Base-by-base conservation (phyloP, 1,140 invertebrate species). In the Archivesica marissinica region DNA sequence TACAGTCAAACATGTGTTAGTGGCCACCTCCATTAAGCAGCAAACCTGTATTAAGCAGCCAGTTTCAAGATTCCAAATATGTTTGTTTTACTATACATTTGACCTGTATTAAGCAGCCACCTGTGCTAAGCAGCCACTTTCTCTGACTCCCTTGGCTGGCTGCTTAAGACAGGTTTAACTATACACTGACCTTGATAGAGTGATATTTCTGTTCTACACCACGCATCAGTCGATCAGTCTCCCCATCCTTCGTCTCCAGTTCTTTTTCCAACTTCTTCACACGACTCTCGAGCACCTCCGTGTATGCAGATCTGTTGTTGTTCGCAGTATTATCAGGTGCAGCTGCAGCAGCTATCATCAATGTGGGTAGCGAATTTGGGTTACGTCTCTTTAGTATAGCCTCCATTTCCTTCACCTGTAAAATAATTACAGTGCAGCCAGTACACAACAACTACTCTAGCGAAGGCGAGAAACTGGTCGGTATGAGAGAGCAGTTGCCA, bases 191-290 rank as follows among this genome's bases (percentile, higher is more conserved):
- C 91, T 93, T 93, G n/a, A 93, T 80, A 35, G 82, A 85, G 56
- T 91, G 91, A 81, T 93, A 94, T 85, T 93, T 93, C 86, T 94
- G 93, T 85, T 94, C 93, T 79, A 94, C 88, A 28, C 88, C 88
- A 61, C 93, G 66, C 72, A 93, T 35, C 68, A 91, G 85, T 61
- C 86, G 90, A 15, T 91, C 87, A 7, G 87, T 80, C 64, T 92
- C 89, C 33, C 89, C 88, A 84, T 93, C 91, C 75, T 92, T 93
- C 39, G 80, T 78, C 30, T 91, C 92, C 59, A 93, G 82, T 81
- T 93, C 90, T 23, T 82, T 79, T 74, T 94, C 93, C 61, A 94
- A 84, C 68, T 93, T 93, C 64, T 87, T 90, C 6, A 93, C 77
- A 13, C 89, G 85, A 30, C 89, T 89, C 75, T 94, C 93, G 61